These are phyloP conservation scores for Cynopterus brachyotis DNA, from an alignment of 2,113 vertebrate species.

Conservation along the genomic window DNA sequence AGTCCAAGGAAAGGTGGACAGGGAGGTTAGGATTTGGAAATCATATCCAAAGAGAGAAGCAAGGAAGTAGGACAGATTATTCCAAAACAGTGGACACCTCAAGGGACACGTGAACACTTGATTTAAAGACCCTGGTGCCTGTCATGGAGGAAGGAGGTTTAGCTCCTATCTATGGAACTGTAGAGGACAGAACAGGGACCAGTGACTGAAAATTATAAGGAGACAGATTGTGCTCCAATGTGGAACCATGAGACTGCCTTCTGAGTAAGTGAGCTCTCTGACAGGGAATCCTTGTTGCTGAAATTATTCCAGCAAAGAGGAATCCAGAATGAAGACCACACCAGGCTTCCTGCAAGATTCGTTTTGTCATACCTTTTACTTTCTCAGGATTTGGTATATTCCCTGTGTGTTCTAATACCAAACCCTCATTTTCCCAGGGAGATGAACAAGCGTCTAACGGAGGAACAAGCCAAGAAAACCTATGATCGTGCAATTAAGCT, in stretches of 20 bases:
- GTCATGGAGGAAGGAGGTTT: background rate
- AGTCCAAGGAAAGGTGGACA: background rate
- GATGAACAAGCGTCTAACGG: conserved; percentile 97
- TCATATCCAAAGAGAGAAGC: background rate
- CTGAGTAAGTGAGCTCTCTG: background rate
- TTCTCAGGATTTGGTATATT: background rate
- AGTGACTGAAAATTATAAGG: background rate
- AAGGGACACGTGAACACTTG: background rate
- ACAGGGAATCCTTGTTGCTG: background rate
- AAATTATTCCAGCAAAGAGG: background rate
- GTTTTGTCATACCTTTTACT: background rate
- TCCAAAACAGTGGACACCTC: background rate
- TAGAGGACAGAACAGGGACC: background rate
- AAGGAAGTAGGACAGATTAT: background rate
- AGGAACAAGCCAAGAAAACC: conserved; percentile 97
- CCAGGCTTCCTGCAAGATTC: background rate
- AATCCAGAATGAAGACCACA: background rate
- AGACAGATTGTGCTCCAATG: background rate
- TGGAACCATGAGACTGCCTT: background rate
- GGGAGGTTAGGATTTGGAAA: background rate
- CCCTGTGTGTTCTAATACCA: conserved; percentile 31
- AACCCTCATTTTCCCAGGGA: conserved; percentile 86
- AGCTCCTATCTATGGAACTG: background rate
- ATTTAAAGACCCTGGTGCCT: background rate
- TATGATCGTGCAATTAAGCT: conserved; percentile 95